Conservation (phyloP, 2,113 vertebrate species). For the Electrona antarctica region DNA sequence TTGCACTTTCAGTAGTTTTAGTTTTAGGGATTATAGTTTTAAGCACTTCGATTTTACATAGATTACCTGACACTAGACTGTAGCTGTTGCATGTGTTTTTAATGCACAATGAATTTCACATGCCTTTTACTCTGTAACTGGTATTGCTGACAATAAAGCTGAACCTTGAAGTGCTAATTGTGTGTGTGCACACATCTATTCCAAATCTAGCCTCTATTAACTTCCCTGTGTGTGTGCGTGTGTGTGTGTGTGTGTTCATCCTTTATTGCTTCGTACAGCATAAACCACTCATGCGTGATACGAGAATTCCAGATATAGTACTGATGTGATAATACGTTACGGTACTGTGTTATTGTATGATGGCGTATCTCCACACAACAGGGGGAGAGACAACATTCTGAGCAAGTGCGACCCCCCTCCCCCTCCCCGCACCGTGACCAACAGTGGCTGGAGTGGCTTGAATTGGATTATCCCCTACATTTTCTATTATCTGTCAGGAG, state of each 20-base stretch:
- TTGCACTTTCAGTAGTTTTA: too few relatives aligned
- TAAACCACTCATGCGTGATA: conserved; percentile 53
- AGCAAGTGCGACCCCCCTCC: conserved; percentile 10
- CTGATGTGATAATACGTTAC: conserved; percentile 57
- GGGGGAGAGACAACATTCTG: conserved; percentile 29
- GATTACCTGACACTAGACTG: too few relatives aligned
- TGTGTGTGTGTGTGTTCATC: conserved; percentile 29
- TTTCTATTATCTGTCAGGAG: conserved; percentile 69
- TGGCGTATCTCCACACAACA: conserved; percentile 49
- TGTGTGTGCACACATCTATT: neutral
- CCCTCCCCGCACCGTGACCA: conserved; percentile 58
- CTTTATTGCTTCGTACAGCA: conserved; percentile 36
- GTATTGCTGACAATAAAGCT: neutral
- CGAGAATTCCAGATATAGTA: conserved; percentile 60
- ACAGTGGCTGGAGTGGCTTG: conserved; percentile 57
- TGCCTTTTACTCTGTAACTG: conserved; percentile 36
- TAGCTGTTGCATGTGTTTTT: too few relatives aligned
- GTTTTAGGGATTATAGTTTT: too few relatives aligned
- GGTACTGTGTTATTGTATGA: conserved; percentile 39
- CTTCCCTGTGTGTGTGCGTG: conserved; percentile 6
- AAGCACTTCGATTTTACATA: too few relatives aligned
- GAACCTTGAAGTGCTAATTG: neutral
- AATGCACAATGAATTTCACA: too few relatives aligned
- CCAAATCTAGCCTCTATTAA: neutral
- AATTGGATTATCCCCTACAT: conserved; percentile 73